Percentiles rank a stretch among this genome's conserved stretches.
Evolutionary conservation across 2,797 vertebrate species (phyloP).

Genomic region (Leuciscus waleckii): DNA sequence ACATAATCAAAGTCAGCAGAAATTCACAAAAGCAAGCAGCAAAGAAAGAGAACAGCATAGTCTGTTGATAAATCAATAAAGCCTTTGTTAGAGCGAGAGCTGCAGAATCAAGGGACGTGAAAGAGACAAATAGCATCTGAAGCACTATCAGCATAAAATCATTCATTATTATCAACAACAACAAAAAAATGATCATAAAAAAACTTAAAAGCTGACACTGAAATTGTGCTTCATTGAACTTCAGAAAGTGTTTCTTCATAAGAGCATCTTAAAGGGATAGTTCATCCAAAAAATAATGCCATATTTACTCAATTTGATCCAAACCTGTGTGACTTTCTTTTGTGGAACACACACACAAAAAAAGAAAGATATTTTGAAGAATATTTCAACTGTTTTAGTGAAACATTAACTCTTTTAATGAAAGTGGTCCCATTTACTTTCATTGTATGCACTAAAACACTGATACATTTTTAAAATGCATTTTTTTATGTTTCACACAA

Average conservation of each 20-base stretch:
- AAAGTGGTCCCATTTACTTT: neutral
- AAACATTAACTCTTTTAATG: neutral
- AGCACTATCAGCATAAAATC: constrained; percentile 27
- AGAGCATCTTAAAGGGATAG: neutral
- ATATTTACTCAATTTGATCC: neutral
- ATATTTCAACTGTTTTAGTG: neutral
- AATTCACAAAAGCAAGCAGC: constrained; percentile 32
- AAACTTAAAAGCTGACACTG: constrained; percentile 9
- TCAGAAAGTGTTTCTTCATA: neutral
- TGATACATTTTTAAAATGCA: neutral
- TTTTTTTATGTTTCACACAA: neutral
- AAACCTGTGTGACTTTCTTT: neutral
- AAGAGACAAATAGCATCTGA: constrained; percentile 37
- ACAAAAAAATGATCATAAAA: constrained; percentile 20
- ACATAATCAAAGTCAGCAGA: constrained; percentile 42
- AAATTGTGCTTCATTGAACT: neutral
- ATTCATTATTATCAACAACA: constrained; percentile 29
- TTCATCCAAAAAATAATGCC: neutral
- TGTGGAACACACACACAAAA: neutral
- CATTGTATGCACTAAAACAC: neutral
- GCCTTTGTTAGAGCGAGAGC: constrained; percentile 26
- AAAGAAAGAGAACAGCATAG: constrained; percentile 19
- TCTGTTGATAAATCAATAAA: constrained; percentile 55
- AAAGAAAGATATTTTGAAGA: neutral
- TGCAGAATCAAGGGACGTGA: constrained; percentile 32